Evolutionary conservation across 2,113 vertebrate species (phyloP), one percentile per base, ranked within the genome.

Genomic region (Guaruba guarouba): DNA sequence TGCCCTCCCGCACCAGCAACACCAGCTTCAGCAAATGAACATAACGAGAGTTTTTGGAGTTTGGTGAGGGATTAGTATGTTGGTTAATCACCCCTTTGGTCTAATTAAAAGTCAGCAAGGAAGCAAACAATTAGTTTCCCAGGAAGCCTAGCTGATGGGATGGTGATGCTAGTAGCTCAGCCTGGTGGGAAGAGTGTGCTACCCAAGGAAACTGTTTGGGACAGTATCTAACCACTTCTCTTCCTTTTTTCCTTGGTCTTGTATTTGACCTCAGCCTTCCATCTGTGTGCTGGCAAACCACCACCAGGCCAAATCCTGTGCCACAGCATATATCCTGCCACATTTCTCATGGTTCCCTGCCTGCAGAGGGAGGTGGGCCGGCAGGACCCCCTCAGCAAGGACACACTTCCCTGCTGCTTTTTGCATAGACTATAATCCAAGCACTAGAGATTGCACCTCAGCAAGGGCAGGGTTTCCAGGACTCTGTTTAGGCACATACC

Each of bases 401-500:
- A 55, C 44, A 25, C 2, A 2, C 22, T 88, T 46, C 70, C n/a
- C 66, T 43, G 25, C 44, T 66, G 84, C 73, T 66, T 52, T 54
- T 57, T 73, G 90, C n/a, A 24, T 35, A 55, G 84, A 10, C 46
- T 31, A 1, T 4, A 51, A 33, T 25, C 19, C 0, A 1, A 63
- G 62, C 3, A 0, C 81, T 28, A 44, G 27, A 57, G 79, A 52
- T 27, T 8, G 70, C 1, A 0, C 75, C 67, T 41, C 0, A 6
- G 86, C 90, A 20, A 25, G 52, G 78, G 78, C 82, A 85, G 89
- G 57, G 82, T 95, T 80, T 73, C 78, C 90, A 91, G 78, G 52
- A 93, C 63, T 96, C 79, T 91, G 89, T 91, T 95, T 17, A 82
- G 84, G 61, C 94, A 91, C 77, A 95, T 82, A 15, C 78, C 64